Conservation (phyloP, 2,888 invertebrate genomes). For the Ferdinandea cuprea region DNA sequence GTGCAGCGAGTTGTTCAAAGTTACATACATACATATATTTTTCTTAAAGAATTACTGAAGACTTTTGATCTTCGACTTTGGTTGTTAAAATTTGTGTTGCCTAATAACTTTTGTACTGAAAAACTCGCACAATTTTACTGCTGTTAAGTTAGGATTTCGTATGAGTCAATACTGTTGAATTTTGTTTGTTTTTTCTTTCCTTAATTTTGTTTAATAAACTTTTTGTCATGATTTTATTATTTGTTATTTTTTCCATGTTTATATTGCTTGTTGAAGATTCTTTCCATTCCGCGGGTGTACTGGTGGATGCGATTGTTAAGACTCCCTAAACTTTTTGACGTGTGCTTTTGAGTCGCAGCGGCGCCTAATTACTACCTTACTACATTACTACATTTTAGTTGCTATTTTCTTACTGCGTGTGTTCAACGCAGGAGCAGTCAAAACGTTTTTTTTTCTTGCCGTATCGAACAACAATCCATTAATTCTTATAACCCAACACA, state of each 20-base stretch:
- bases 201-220: constrained; percentile 27
- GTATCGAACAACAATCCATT: too few relatives aligned
- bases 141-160: constrained; percentile 26
- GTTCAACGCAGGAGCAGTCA: too few relatives aligned
- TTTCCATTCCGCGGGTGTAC: background rate
- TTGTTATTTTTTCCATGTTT: constrained; percentile 2
- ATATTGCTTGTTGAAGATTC: background rate
- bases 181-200: background rate
- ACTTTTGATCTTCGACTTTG: constrained; percentile 28
- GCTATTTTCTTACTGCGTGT: too few relatives aligned
- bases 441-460: too few relatives aligned
- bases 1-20: background rate
- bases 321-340: too few relatives aligned
- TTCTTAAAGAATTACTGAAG: constrained; percentile 8
- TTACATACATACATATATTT: background rate
- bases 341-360: too few relatives aligned
- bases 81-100: constrained; percentile 58
- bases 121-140: constrained; percentile 53
- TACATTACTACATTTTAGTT: too few relatives aligned
- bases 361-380: too few relatives aligned
- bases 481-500: too few relatives aligned
- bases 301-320: too few relatives aligned
- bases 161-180: background rate
- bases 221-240: too few relatives aligned
- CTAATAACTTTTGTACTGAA: constrained; percentile 28